These are phyloP conservation scores for Pseudochromis fuscus DNA, from an alignment of 2,797 vertebrate genomes.

Conservation along the genomic window DNA sequence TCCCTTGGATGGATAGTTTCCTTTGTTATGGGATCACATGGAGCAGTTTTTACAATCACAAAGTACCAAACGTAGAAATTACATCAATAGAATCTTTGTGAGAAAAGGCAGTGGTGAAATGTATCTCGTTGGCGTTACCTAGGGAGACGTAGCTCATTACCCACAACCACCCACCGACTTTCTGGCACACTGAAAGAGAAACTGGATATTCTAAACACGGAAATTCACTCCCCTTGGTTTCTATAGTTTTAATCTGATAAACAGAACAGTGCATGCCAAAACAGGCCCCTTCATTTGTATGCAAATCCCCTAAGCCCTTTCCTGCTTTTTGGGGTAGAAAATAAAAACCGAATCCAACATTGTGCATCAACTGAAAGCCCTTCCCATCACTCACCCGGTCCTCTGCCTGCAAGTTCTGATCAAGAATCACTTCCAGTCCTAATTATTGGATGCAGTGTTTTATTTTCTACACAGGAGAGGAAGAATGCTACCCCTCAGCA, in stretches of 20 bases:
- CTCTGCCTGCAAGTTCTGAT: slow-evolving; percentile 42
- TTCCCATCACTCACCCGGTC: slow-evolving; percentile 42
- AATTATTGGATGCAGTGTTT: slow-evolving; percentile 73
- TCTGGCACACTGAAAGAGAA: slow-evolving; percentile 58
- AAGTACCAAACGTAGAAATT: slow-evolving; percentile 56
- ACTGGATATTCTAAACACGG: slow-evolving; percentile 68
- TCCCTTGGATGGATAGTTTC: slow-evolving; percentile 28
- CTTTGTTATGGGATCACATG: slow-evolving; percentile 45
- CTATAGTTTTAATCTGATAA: slow-evolving; percentile 77
- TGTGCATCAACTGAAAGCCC: slow-evolving; percentile 35
- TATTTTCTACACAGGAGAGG: slow-evolving; percentile 44
- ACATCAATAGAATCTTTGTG: slow-evolving; percentile 51
- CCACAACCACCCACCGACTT: slow-evolving; percentile 64
- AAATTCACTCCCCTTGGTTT: slow-evolving; percentile 63
- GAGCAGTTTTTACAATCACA: slow-evolving; percentile 40
- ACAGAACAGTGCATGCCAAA: slow-evolving; percentile 70
- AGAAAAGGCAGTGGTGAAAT: slow-evolving; percentile 44
- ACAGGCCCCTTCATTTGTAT: slow-evolving; percentile 77
- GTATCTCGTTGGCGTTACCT: slow-evolving; percentile 53
- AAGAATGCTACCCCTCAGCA: slow-evolving; percentile 58
- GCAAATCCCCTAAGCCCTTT: slow-evolving; percentile 67
- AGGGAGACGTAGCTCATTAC: slow-evolving; percentile 63
- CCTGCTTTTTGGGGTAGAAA: slow-evolving; percentile 57
- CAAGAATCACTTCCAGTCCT: slow-evolving; percentile 48
- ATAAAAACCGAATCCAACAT: slow-evolving; percentile 42